Evolutionary conservation across 2,113 vertebrate genomes (phyloP).

Genomic region (Buteo buteo): DNA sequence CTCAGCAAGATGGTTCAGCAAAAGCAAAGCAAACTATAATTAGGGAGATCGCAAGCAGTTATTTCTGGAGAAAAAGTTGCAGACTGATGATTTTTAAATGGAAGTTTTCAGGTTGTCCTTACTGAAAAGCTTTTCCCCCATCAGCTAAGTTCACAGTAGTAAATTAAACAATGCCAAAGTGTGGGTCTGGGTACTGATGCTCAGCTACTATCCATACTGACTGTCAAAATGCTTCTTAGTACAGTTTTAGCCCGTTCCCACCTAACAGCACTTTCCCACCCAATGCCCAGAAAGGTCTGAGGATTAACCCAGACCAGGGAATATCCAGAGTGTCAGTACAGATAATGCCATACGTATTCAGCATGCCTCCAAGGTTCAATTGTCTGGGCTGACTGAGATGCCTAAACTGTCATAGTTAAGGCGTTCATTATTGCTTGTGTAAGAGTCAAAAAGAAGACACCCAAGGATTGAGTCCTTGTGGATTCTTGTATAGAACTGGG

Average conservation of each 20-base stretch:
- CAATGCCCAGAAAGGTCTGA: background rate
- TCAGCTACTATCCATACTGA: background rate
- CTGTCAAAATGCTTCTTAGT: background rate
- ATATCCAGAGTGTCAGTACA: rapidly evolving
- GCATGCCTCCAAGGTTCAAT: rapidly evolving
- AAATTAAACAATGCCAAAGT: background rate
- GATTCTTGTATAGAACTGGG: background rate
- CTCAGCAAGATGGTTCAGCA: background rate
- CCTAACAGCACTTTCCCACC: background rate
- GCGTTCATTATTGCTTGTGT: background rate
- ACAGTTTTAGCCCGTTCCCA: background rate
- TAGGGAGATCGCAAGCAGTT: background rate
- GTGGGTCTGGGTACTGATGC: background rate
- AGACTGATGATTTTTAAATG: background rate
- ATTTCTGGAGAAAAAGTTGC: background rate
- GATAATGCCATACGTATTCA: background rate
- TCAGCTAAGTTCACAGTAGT: background rate
- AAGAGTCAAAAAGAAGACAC: background rate
- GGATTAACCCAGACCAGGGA: background rate
- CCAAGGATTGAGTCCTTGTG: background rate
- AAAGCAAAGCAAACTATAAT: background rate
- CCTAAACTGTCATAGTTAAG: background rate
- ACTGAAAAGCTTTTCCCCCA: background rate
- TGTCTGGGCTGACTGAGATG: background rate
- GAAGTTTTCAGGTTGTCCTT: background rate